Conservation (phyloP, 2,113 vertebrate species). For the Proteles cristata region DNA sequence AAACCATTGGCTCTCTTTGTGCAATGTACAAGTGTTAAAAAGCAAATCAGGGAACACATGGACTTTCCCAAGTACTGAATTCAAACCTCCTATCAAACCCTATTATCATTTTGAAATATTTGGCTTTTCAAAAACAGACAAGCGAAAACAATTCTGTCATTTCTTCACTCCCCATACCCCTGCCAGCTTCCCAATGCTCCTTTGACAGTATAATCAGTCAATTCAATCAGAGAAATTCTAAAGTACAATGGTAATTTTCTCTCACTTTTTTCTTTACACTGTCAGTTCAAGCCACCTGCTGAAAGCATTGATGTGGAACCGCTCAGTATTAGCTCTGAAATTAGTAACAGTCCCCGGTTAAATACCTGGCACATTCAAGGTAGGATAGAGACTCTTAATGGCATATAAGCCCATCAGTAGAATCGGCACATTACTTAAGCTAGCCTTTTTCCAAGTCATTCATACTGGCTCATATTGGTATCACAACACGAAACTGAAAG, state of each 20-base stretch:
- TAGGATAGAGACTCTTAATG: slow-evolving; percentile 89
- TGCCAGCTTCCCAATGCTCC: slow-evolving; percentile 83
- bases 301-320: slow-evolving; percentile 93
- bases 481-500: slow-evolving; percentile 66
- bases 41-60: slow-evolving; percentile 70
- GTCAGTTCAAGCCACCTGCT: slow-evolving; percentile 92
- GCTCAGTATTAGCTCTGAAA: slow-evolving; percentile 98
- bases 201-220: slow-evolving; percentile 92
- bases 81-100: slow-evolving; percentile 81
- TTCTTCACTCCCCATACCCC: slow-evolving; percentile 81
- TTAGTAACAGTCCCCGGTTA: slow-evolving; percentile 96
- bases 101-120: slow-evolving; percentile 82
- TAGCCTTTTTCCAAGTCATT: slow-evolving; percentile 81
- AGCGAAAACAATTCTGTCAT: slow-evolving; percentile 82
- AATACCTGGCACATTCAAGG: slow-evolving; percentile 91
- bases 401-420: slow-evolving; percentile 90
- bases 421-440: slow-evolving; percentile 87
- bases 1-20: slow-evolving; percentile 55
- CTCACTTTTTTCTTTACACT: slow-evolving; percentile 87
- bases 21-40: slow-evolving; percentile 47
- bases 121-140: slow-evolving; percentile 81
- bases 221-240: slow-evolving; percentile 93
- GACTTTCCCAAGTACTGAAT: slow-evolving; percentile 75
- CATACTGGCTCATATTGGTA: slow-evolving; percentile 79
- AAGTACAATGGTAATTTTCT: slow-evolving; percentile 92